These are phyloP conservation scores for Oenanthe oenanthe DNA, from an alignment of 2,113 vertebrate species.

Conservation along the genomic window DNA sequence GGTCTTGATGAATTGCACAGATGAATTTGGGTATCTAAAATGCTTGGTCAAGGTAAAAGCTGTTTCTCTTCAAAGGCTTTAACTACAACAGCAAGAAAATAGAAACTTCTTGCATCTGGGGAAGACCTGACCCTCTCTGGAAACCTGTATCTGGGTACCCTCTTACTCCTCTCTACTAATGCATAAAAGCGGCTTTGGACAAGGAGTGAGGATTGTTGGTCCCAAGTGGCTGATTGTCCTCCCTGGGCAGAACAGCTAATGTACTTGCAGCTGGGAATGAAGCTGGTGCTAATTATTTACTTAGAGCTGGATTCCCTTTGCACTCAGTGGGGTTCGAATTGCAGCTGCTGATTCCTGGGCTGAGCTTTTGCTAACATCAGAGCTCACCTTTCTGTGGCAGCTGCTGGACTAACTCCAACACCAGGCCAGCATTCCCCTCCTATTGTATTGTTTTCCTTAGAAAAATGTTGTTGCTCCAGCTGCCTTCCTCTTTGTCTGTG, in stretches of 20 bases:
- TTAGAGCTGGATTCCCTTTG: not conserved
- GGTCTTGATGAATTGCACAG: not conserved
- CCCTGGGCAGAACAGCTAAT: not conserved
- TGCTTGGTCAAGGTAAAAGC: not conserved
- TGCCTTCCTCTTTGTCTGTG: slow-evolving; percentile 31
- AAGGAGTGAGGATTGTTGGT: not conserved
- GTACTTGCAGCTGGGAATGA: not conserved
- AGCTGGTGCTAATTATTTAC: slow-evolving; percentile 43
- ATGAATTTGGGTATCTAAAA: not conserved
- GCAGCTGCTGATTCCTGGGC: not conserved
- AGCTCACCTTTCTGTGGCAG: not conserved
- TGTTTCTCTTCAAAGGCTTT: not conserved
- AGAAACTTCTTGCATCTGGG: not conserved
- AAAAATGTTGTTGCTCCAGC: not conserved
- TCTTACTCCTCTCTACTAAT: not conserved
- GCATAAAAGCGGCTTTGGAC: not conserved
- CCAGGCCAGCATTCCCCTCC: not conserved
- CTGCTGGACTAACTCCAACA: not conserved
- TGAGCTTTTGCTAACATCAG: not conserved
- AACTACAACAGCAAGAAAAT: not conserved
- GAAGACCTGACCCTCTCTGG: not conserved
- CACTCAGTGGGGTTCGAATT: not conserved
- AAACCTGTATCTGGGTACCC: not conserved
- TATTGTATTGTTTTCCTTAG: not conserved
- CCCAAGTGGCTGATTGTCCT: not conserved